phyloP scores from a whole-genome alignment of 2,797 vertebrate species.

The Rhinoraja longicauda region DNA sequence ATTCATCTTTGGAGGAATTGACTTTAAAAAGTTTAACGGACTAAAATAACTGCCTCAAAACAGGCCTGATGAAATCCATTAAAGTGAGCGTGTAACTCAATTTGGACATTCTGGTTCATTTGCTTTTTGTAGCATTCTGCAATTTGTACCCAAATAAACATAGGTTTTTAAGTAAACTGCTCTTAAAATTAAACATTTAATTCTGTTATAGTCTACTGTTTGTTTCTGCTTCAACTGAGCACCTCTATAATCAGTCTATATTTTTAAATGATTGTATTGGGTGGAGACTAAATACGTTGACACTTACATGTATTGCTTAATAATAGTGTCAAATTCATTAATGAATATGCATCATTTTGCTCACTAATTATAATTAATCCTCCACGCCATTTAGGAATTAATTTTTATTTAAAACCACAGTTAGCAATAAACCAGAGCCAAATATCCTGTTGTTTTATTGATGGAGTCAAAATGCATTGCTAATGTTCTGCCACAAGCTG shows the following conservation, averaged over 20 bases:
- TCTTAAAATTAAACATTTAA: background rate
- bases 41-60: constrained; percentile 61
- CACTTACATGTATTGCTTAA: background rate
- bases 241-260: background rate
- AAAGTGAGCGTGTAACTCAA: background rate
- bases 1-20: constrained; percentile 58
- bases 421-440: background rate
- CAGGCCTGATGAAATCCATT: constrained; percentile 40
- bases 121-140: background rate
- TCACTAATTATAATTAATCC: background rate
- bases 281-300: background rate
- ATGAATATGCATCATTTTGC: background rate
- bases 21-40: constrained; percentile 67
- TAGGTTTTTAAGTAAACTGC: background rate
- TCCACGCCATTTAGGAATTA: background rate
- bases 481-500: constrained; percentile 24
- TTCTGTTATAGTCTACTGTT: background rate
- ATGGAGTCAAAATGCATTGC: constrained; percentile 12
- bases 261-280: background rate
- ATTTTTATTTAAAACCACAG: background rate
- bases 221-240: background rate
- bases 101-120: background rate
- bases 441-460: background rate
- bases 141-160: background rate
- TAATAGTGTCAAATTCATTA: background rate